These are phyloP conservation scores for Maniola hyperantus DNA, from an alignment of 2,888 invertebrate species.

Conservation along the genomic window DNA sequence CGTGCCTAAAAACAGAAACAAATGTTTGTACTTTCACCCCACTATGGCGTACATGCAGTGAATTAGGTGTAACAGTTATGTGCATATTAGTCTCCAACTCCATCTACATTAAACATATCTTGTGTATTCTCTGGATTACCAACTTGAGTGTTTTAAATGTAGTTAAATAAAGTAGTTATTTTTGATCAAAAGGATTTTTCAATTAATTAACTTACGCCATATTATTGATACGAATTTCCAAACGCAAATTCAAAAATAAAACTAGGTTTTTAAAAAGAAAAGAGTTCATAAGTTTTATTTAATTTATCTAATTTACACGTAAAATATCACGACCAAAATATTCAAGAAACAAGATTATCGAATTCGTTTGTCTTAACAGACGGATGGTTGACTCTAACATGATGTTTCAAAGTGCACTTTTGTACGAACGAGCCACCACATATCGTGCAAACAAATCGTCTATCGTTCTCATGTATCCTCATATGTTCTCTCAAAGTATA, in stretches of 20 bases:
- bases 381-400: constrained; percentile 67
- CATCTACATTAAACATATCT: constrained; percentile 13
- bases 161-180: too few species aligned
- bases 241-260: background rate
- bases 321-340: background rate
- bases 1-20: constrained; percentile 74
- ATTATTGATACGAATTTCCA: background rate
- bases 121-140: background rate
- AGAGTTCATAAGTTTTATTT: background rate
- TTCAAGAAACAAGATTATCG: constrained; percentile 33
- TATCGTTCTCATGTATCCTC: constrained; percentile 71
- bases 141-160: constrained; percentile 5
- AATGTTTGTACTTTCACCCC: constrained; percentile 46
- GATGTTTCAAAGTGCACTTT: constrained; percentile 70
- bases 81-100: constrained; percentile 37
- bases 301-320: background rate
- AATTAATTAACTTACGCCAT: background rate
- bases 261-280: background rate
- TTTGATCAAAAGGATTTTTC: too few species aligned
- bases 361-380: constrained; percentile 36
- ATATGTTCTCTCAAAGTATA: constrained; percentile 71
- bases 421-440: constrained; percentile 71
- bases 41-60: constrained; percentile 44
- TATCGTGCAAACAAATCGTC: constrained; percentile 62
- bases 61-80: constrained; percentile 37